Conservation (phyloP, 1,140 invertebrate genomes). For the Metaphire vulgaris region DNA sequence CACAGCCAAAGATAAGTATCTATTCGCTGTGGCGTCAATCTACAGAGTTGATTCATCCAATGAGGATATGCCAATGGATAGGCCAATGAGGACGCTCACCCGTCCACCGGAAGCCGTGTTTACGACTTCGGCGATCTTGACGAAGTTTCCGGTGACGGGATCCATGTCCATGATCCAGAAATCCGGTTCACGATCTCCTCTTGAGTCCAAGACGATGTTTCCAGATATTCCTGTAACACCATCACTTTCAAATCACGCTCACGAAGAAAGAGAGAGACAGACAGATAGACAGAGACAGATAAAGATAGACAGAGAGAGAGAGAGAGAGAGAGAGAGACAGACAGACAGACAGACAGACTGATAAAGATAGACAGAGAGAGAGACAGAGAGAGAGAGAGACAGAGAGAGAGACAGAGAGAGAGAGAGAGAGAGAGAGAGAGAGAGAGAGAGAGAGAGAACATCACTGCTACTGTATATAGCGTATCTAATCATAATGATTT, state of each 20-base stretch:
- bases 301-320: too few species aligned
- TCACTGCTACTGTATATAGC: too few species aligned
- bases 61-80: too few species aligned
- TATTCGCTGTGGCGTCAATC: too few species aligned
- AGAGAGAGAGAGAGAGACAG: constrained; percentile 8
- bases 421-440: constrained; percentile 7
- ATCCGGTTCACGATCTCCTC: constrained; percentile 74
- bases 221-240: constrained; percentile 65
- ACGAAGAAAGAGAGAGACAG: not conserved
- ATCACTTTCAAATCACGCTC: not conserved
- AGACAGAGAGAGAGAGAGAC: constrained; percentile 5
- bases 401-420: constrained; percentile 8
- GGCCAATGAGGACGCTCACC: too few species aligned
- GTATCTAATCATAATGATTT: too few species aligned
- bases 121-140: constrained; percentile 42
- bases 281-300: too few species aligned
- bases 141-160: constrained; percentile 67
- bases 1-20: too few species aligned
- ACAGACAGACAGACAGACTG: too few species aligned
- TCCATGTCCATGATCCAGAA: constrained; percentile 81
- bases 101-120: constrained; percentile 7
- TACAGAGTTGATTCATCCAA: too few species aligned
- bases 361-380: too few species aligned
- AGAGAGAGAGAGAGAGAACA: too few species aligned
- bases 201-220: constrained; percentile 73